Evolutionary conservation across 2,113 vertebrate species (phyloP).

Genomic region (Argyrosomus japonicus): DNA sequence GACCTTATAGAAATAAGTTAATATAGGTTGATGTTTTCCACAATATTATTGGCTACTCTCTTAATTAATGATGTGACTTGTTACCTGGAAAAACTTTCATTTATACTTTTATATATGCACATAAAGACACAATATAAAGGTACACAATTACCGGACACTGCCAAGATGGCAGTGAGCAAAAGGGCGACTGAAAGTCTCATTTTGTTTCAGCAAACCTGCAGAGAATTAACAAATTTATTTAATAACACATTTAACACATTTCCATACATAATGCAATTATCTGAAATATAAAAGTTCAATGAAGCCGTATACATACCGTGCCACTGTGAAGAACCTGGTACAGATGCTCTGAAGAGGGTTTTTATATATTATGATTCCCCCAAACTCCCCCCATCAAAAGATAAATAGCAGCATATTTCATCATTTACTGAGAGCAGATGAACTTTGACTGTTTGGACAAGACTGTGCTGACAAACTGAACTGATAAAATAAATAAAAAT

Average conservation of each 20-base stretch:
- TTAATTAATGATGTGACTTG: too few species aligned
- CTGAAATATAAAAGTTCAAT: neutral
- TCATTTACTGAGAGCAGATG: too few species aligned
- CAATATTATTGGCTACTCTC: too few species aligned
- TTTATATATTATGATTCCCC: neutral
- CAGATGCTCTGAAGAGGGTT: neutral
- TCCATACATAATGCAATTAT: neutral
- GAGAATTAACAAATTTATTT: neutral
- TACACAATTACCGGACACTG: neutral
- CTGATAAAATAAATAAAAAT: too few species aligned
- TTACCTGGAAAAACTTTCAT: neutral
- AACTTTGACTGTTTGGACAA: neutral
- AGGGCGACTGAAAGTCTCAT: conserved; percentile 16
- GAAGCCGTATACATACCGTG: conserved; percentile 9
- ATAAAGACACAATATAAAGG: neutral
- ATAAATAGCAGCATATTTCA: too few species aligned
- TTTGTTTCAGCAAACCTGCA: conserved; percentile 25
- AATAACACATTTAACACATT: neutral
- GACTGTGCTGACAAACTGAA: neutral
- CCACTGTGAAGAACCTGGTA: neutral
- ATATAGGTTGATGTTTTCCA: neutral
- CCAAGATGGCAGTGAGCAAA: neutral
- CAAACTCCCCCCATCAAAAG: neutral
- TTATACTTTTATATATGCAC: neutral
- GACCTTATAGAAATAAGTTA: too few species aligned